Percentiles rank a stretch among this genome's conserved stretches.
These are phyloP conservation scores for Limnodromus scolopaceus DNA, from an alignment of 2,797 vertebrate genomes.

Conservation along the genomic window DNA sequence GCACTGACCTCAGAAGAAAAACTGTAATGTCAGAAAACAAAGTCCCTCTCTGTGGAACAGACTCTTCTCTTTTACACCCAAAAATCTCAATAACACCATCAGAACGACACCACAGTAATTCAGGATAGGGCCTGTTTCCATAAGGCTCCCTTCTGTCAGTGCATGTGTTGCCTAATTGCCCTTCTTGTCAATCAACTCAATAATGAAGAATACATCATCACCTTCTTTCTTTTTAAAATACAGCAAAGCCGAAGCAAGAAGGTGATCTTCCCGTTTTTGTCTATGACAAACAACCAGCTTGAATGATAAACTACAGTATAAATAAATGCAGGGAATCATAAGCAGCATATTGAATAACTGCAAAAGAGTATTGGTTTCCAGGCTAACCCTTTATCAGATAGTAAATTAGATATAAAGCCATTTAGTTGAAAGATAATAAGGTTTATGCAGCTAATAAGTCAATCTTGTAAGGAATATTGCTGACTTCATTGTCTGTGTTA, in stretches of 20 bases:
- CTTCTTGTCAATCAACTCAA: background rate
- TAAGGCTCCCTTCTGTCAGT: background rate
- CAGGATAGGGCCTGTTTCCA: background rate
- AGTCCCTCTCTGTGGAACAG: background rate
- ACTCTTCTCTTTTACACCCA: background rate
- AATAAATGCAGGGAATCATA: conserved; percentile 16
- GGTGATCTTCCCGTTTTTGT: background rate
- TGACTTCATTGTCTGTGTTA: conserved; percentile 60
- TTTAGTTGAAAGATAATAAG: conserved; percentile 63
- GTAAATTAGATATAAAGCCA: conserved; percentile 67
- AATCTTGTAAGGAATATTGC: conserved; percentile 66
- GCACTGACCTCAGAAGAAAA: background rate
- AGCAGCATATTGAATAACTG: background rate
- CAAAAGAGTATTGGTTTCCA: conserved; percentile 21
- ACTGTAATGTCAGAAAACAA: background rate
- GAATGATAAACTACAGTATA: background rate
- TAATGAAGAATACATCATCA: background rate
- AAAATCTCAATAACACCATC: background rate
- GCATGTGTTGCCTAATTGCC: background rate
- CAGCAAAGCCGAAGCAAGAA: background rate
- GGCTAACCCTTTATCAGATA: conserved; percentile 24
- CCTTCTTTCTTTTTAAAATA: background rate
- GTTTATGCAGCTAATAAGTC: conserved; percentile 65
- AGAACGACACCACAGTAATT: background rate
- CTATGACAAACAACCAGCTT: background rate